Conservation (phyloP, 2,797 vertebrate genomes). For the Chloroceryle amazona region DNA sequence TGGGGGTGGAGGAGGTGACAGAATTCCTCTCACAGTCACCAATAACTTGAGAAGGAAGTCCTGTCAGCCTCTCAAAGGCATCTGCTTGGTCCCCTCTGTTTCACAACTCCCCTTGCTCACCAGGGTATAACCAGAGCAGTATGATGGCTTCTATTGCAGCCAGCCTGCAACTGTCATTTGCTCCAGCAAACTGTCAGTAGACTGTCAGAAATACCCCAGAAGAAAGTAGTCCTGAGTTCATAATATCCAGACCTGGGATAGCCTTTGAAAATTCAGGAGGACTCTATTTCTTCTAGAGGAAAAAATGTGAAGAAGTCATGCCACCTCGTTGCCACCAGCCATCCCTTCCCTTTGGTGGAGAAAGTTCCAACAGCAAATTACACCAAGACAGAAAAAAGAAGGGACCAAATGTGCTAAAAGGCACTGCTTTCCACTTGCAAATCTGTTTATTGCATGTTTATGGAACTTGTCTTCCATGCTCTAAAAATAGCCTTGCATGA, state of each 20-base stretch:
- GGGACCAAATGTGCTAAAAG: neutral
- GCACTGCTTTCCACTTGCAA: neutral
- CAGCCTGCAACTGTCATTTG: neutral
- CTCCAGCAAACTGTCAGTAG: neutral
- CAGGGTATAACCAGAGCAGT: neutral
- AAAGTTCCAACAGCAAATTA: constrained; percentile 46
- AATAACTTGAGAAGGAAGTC: neutral
- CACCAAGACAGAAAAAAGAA: constrained; percentile 29
- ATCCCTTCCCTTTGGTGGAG: neutral
- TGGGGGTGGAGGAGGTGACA: neutral
- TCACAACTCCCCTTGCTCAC: neutral
- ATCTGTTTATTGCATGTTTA: constrained; percentile 66
- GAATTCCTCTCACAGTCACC: neutral
- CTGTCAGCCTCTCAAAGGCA: neutral
- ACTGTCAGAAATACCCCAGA: neutral
- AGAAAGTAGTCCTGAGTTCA: neutral
- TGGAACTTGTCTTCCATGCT: constrained; percentile 62
- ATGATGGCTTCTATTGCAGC: neutral
- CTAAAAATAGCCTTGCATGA: constrained; percentile 69
- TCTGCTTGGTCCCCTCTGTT: neutral
- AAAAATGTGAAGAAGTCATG: neutral
- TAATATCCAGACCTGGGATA: neutral
- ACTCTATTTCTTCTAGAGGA: neutral
- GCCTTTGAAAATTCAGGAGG: constrained; percentile 18
- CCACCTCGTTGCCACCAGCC: neutral